Evolutionary conservation across 2,797 vertebrate genomes (phyloP).

Genomic region (Gadopsis marmoratus): DNA sequence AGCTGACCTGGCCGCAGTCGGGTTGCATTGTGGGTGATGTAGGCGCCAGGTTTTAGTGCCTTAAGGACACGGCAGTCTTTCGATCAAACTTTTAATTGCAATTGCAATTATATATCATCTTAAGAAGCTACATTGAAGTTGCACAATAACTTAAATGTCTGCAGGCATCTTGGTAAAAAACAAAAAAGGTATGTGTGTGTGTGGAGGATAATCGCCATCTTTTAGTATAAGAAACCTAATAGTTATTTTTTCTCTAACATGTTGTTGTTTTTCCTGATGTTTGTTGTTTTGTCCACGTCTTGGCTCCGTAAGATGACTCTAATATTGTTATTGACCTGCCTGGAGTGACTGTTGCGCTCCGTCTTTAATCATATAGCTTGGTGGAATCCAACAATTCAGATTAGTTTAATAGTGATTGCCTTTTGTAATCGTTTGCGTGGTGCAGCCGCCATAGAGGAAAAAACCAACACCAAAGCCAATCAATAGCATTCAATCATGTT

Average conservation of each 20-base stretch:
- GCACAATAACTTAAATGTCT: background rate
- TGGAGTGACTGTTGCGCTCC: constrained; percentile 20
- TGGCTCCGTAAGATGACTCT: background rate
- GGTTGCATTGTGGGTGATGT: background rate
- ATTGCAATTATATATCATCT: background rate
- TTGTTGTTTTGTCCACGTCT: background rate
- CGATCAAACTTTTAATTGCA: background rate
- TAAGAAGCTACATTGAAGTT: background rate
- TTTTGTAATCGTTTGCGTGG: constrained; percentile 37
- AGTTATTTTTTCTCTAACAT: background rate
- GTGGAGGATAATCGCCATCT: background rate
- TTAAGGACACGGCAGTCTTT: background rate
- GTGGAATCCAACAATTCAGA: constrained; percentile 35
- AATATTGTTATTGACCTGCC: constrained; percentile 34
- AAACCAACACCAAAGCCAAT: constrained; percentile 46
- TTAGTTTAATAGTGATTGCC: background rate
- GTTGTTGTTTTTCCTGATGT: constrained; percentile 5
- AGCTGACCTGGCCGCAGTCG: background rate
- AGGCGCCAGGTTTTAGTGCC: background rate
- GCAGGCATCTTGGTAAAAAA: background rate
- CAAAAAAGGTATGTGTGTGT: background rate
- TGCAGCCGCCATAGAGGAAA: background rate
- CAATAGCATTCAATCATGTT: constrained; percentile 69
- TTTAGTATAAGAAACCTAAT: background rate
- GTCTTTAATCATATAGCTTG: constrained; percentile 30